Percentiles rank a stretch among this genome's conserved stretches.
Conservation (phyloP, 2,113 vertebrate genomes). For the Lycocorax pyrrhopterus region DNA sequence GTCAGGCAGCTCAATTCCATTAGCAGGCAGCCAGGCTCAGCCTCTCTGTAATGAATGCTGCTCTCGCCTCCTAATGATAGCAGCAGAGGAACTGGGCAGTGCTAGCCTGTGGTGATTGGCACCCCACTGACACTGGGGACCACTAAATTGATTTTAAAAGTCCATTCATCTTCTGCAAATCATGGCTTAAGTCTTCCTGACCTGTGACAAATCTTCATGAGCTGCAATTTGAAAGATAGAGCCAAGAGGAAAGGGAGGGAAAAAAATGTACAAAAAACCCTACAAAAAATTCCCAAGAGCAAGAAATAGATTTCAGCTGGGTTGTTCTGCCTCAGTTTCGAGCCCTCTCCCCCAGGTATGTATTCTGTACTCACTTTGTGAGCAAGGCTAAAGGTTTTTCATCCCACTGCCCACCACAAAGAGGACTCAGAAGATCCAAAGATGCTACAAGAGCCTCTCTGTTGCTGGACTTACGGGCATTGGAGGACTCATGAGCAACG, state of each 20-base stretch:
- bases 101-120: not conserved
- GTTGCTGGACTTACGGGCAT: accelerated
- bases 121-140: not conserved
- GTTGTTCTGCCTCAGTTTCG: not conserved
- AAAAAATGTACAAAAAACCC: not conserved
- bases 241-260: not conserved
- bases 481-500: not conserved
- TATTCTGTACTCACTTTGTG: not conserved
- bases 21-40: not conserved
- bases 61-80: not conserved
- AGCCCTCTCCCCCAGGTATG: not conserved
- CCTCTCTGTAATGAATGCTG: conserved; percentile 8
- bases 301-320: not conserved
- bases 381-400: not conserved
- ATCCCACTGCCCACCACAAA: not conserved
- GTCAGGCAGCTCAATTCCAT: conserved; percentile 34
- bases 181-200: conserved; percentile 8
- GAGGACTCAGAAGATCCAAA: not conserved
- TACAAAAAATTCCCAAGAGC: not conserved
- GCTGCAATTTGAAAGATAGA: not conserved
- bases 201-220: not conserved
- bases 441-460: not conserved
- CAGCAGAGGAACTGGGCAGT: not conserved
- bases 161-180: conserved; percentile 33
- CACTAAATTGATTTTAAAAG: conserved; percentile 26